A percentile compares a stretch with the other conserved stretches of the same genome.
Conservation (phyloP, 2,888 invertebrate genomes). For the Stenurella melanura region DNA sequence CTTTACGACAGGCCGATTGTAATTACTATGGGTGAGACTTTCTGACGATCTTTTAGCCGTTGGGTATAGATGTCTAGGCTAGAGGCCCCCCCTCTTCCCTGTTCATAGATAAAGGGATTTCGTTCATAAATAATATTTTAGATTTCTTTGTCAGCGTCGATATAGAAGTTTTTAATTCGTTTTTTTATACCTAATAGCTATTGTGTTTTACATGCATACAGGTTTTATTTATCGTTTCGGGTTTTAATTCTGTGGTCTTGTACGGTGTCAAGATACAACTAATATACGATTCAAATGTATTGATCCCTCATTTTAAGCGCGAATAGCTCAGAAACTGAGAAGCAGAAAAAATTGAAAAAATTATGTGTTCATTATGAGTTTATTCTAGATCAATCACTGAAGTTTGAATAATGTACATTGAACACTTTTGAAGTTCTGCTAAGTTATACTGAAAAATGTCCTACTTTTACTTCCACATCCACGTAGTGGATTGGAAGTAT, state of each 20-base stretch:
- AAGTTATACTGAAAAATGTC: too few relatives aligned
- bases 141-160: constrained; percentile 7
- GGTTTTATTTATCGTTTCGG: background rate
- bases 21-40: constrained; percentile 44
- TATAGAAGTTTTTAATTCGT: background rate
- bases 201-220: background rate
- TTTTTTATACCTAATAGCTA: background rate
- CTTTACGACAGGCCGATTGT: constrained; percentile 18
- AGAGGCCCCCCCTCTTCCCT: constrained; percentile 36
- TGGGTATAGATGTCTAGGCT: constrained; percentile 31
- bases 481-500: too few relatives aligned
- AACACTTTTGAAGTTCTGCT: too few relatives aligned
- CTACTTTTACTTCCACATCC: too few relatives aligned
- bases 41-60: constrained; percentile 42
- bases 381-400: too few relatives aligned
- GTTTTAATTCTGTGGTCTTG: background rate
- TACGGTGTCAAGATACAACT: too few relatives aligned
- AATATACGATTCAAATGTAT: too few relatives aligned
- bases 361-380: too few relatives aligned
- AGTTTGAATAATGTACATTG: too few relatives aligned
- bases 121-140: constrained; percentile 29
- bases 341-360: too few relatives aligned
- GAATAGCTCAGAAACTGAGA: too few relatives aligned
- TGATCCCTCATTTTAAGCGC: too few relatives aligned
- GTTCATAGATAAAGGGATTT: constrained; percentile 52